Base-by-base conservation (phyloP, 2,797 vertebrate genomes). In the Sitta carolinensis region DNA sequence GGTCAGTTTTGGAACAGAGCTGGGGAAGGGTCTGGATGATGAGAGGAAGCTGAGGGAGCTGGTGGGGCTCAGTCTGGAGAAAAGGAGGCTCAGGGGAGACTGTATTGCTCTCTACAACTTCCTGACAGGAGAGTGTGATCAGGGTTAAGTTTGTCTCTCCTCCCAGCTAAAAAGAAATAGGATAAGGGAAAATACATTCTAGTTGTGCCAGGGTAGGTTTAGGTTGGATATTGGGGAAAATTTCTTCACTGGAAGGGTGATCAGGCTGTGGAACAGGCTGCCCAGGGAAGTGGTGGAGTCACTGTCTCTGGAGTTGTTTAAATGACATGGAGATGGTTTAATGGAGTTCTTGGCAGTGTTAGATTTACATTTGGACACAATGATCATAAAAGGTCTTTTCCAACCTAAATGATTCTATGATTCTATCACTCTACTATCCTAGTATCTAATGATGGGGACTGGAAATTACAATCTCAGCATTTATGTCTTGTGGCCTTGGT, bases 371-470 rank as follows among this genome's bases (percentile, higher is more conserved):
- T 52, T 64, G 42, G 50, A 52, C 20, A 59, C 0, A 0, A 16
- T 27, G 13, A 75, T 75, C 75, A 42, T 38, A 72, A 57, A 89
- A 48, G 13, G 30, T 79, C 63, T 89, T 91, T 82, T 76, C 82
- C 47, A 83, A 32, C 20, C 15, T 63, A 22, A 74, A 55, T 43
- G 47, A 69, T 61, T 72, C n/a, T 32, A 3, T 34, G 30, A 78
- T 70, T 83, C 54, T 42, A 30, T 40, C 67, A 38, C 16, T 70
- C 58, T 59, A 1, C 32, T 42, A 43, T 79, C 66, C 47, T 42
- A 29, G 4, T 25, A 50, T 11, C 74, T 84, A 67, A 69, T 75
- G 79, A 42, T 34, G 11, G 59, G 21, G 67, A 69, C 54, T 75
- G 51, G 42, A 84, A 90, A 89, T 2, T 0, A 61, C 22, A 27